Percentiles rank a stretch among this genome's conserved stretches.
Evolutionary conservation across 2,888 invertebrate genomes (phyloP).

Genomic region (Artemia sp.): DNA sequence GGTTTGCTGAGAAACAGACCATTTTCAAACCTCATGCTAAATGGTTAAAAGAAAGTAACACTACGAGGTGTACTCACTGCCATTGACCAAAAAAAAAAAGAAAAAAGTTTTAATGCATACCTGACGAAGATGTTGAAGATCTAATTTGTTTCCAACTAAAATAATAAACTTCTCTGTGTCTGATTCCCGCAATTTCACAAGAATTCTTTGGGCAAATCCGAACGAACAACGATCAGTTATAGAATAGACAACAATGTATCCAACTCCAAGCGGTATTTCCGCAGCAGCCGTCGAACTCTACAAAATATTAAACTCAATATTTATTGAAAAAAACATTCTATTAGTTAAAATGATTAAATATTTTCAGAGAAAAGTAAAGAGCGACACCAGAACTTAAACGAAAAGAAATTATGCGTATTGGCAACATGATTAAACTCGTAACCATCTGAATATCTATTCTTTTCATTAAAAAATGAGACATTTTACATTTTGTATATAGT

Average conservation of each 20-base stretch:
- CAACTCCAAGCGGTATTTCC: not conserved
- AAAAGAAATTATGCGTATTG: too few species aligned
- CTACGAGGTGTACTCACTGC: not conserved
- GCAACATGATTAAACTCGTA: too few species aligned
- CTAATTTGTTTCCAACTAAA: not conserved
- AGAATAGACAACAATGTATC: not conserved
- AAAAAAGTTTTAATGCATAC: not conserved
- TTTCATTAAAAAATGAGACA: too few species aligned
- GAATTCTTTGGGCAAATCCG: not conserved
- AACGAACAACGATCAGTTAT: not conserved
- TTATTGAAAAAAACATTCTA: too few species aligned
- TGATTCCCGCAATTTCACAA: not conserved
- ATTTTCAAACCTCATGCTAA: not conserved
- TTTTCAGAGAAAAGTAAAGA: too few species aligned
- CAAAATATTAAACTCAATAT: too few species aligned
- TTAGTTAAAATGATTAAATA: too few species aligned
- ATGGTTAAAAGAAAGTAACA: not conserved
- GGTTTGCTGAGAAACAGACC: not conserved
- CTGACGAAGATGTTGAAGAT: not conserved
- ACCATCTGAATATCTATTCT: too few species aligned
- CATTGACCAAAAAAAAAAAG: not conserved
- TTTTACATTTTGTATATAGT: too few species aligned
- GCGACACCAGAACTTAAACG: too few species aligned
- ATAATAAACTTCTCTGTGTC: not conserved
- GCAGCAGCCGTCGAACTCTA: too few species aligned